phyloP scores from a whole-genome alignment of 2,888 invertebrate species.

The Electrophaes corylata region DNA sequence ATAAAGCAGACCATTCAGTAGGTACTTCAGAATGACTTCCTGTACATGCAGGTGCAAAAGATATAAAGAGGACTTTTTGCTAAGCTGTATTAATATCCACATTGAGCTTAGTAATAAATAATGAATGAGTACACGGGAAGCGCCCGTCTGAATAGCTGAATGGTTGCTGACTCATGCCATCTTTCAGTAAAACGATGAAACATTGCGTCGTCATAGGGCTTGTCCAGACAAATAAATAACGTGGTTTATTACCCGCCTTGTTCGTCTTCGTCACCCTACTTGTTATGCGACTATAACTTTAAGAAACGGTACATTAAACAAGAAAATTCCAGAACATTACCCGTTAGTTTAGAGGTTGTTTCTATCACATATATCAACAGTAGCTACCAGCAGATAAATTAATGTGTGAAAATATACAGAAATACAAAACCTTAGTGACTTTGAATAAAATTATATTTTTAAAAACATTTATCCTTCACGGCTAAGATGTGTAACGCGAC shows the following conservation, averaged over 20 bases:
- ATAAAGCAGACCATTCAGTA: slow-evolving; percentile 18
- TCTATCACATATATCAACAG: no score
- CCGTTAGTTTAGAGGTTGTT: background rate
- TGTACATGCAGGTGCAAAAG: slow-evolving; percentile 29
- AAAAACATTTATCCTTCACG: no score
- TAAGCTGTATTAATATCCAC: slow-evolving; percentile 32
- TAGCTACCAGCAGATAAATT: no score
- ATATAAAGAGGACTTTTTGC: slow-evolving; percentile 30
- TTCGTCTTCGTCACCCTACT: slow-evolving; percentile 24
- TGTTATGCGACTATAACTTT: slow-evolving; percentile 11
- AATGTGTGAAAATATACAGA: no score
- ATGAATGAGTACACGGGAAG: slow-evolving; percentile 51
- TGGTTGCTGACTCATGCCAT: slow-evolving; percentile 56
- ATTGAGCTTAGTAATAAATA: slow-evolving; percentile 39
- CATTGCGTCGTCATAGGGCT: slow-evolving; percentile 54
- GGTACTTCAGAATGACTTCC: slow-evolving; percentile 21
- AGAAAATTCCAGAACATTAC: background rate
- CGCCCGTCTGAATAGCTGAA: slow-evolving; percentile 55
- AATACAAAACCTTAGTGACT: no score
- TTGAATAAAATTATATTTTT: no score
- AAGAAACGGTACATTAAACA: background rate
- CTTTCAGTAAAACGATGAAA: slow-evolving; percentile 73
- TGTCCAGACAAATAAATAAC: slow-evolving; percentile 47
- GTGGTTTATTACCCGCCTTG: slow-evolving; percentile 38
- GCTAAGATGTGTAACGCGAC: no score